Conservation (phyloP, 2,797 vertebrate species). For the Myripristis murdjan region DNA sequence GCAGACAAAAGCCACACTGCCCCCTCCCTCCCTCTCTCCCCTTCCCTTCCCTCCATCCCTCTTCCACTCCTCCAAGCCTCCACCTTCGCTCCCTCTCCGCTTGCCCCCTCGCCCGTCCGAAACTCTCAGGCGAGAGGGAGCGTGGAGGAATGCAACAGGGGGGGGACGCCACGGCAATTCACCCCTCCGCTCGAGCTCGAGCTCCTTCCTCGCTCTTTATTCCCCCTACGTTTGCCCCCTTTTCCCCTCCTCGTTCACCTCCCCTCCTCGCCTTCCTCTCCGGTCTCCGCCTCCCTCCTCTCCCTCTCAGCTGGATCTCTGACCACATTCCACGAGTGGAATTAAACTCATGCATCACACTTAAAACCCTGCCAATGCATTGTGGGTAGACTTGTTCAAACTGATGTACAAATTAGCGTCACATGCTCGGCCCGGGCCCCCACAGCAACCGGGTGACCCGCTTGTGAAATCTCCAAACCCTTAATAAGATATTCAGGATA, state of each 20-base stretch:
- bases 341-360: slow-evolving; percentile 85
- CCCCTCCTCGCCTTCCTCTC: slow-evolving; percentile 48
- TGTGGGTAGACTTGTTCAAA: slow-evolving; percentile 82
- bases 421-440: slow-evolving; percentile 58
- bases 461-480: slow-evolving; percentile 63
- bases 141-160: slow-evolving; percentile 66
- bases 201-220: slow-evolving; percentile 4
- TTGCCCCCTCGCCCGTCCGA: slow-evolving; percentile 61
- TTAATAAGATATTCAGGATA: slow-evolving; percentile 56
- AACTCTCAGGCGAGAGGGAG: slow-evolving; percentile 64
- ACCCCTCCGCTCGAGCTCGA: too few species aligned
- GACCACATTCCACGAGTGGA: slow-evolving; percentile 83
- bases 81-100: slow-evolving; percentile 67
- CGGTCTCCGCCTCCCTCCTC: slow-evolving; percentile 14
- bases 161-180: background rate
- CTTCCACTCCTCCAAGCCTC: slow-evolving; percentile 66
- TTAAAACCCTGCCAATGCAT: slow-evolving; percentile 83
- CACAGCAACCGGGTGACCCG: slow-evolving; percentile 51
- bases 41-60: slow-evolving; percentile 69
- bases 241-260: slow-evolving; percentile 46
- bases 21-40: slow-evolving; percentile 80
- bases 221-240: background rate
- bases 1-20: slow-evolving; percentile 89
- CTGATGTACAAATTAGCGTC: slow-evolving; percentile 81
- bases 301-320: slow-evolving; percentile 69